Base-by-base conservation (phyloP, 2,888 invertebrate species). In the Macrophya alboannulata region DNA sequence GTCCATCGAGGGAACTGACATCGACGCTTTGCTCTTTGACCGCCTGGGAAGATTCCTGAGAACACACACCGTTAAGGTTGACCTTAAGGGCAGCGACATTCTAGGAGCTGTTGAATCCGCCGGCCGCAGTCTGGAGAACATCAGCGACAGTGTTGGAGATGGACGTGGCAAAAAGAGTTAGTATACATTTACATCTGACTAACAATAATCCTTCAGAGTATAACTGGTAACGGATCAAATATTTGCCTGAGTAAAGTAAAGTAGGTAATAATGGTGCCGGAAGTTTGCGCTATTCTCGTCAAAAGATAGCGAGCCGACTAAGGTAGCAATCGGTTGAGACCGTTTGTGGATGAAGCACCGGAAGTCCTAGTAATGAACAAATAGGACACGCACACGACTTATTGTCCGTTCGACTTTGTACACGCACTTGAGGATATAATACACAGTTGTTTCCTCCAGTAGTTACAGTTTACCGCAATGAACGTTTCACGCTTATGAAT, bases 61-160 rank as follows among this genome's bases (percentile, higher is more conserved):
- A 91, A 96, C 97, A 0, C 98, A 98, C 94, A 96, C 97, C 40
- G 95, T 98, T 89, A 97, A 97, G 93, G 96, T 98, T 79, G 97
- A 98, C 94, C 95, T 98, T 87, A 97, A 97, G 94, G 98, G 98
- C 86, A 96, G 96, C 89, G 98, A 98, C 91, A 97, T 98, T 85
- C 95, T 97, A 15, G 97, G 96, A 90, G 97, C 97, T 37, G 97
- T 98, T 84, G 96, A 96, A 88, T 96, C 97, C 85, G 97, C 97
- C 45, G 98, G 97, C 51, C 96, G 98, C 88, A 97, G 97, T 86
- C 94, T 98, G 86, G 97, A 97, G 91, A 96, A 96, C 79, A 93
- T 94, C 86, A 94, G 92, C 86, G 93, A 94, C 79, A 94, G 94
- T 83, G 94, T 95, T 43, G 96, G 96, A 89, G 97, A 97, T 92